Evolutionary conservation across 2,797 vertebrate species (phyloP), one percentile per base, ranked within the genome.

Genomic region (Brotula barbata): DNA sequence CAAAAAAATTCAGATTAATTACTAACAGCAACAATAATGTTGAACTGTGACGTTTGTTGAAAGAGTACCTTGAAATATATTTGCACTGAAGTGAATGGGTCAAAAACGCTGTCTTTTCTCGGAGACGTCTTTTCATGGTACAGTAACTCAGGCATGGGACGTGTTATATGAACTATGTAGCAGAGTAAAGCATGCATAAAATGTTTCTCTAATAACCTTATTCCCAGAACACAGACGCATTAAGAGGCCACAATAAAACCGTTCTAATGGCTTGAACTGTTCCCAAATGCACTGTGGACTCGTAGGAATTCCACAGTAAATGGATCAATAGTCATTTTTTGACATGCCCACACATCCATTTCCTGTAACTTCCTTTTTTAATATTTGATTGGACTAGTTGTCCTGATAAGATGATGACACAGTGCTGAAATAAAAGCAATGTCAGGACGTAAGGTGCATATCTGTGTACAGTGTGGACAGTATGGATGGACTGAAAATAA

Each of bases 371-470:
- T 71, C 78, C 64, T 59, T 56, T 70, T 59, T 78, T 81, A 76
- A 80, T 78, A 82, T 88, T 81, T 84, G 73, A 89, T 83, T 71
- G 52, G 57, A 53, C 56, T 56, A 49, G 66, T 75, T 68, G 41
- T 66, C 50, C 43, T 57, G 66, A 77, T 56, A 60, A 64, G 45
- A 73, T 44, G 55, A 75, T 58, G 72, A 60, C 41, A 22, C 39
- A 68, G 68, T 50, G 48, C 15, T 51, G 69, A 58, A 53, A 78
- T 50, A 19, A 40, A 71, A 72, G 60, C 59, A 58, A 44, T 6
- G 34, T 23, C 20, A 19, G 55, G 55, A 58, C 59, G 50, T 50
- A 67, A 4, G 25, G 49, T 28, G 25, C 8, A 8, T 28, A 8
- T 28, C 4, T 28, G 4, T 51, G 28, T 23, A 21, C 49, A 56